A percentile compares a stretch with the other conserved stretches of the same genome.
Evolutionary conservation across 2,113 vertebrate genomes (phyloP).

Genomic region (Aldabrachelys gigantea): DNA sequence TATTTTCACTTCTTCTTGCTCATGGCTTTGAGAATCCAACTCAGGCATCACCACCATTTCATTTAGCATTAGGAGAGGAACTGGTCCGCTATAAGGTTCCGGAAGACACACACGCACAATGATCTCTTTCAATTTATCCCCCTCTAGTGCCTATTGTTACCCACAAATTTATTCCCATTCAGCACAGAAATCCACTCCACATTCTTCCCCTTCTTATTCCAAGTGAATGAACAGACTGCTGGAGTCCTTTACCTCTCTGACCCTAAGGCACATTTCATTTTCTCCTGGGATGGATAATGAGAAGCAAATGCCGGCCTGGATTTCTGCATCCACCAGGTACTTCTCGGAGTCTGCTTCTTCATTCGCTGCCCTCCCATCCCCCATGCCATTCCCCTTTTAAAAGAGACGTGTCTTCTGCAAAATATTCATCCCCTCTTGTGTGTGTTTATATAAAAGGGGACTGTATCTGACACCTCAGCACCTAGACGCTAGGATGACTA

Average conservation of each 20-base stretch:
- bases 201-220: conserved; percentile 58
- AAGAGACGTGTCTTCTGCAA: background rate
- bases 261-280: background rate
- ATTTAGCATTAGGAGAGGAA: background rate
- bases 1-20: background rate
- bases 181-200: accelerated
- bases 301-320: conserved; percentile 19
- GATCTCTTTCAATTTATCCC: background rate
- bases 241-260: conserved; percentile 28
- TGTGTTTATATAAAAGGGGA: background rate
- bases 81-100: background rate
- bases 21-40: background rate
- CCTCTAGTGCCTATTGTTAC: background rate
- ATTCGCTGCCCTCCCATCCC: too few species aligned
- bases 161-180: background rate
- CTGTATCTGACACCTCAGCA: background rate
- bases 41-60: background rate
- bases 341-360: background rate
- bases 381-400: background rate
- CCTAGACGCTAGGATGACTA: background rate
- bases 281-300: background rate
- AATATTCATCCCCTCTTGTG: background rate
- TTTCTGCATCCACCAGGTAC: background rate
- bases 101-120: background rate
- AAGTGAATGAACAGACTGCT: conserved; percentile 5